A percentile compares a stretch with the other conserved stretches of the same genome.
These are phyloP conservation scores for Chaetorhynchus papuensis DNA, from an alignment of 2,113 vertebrate species.

Conservation along the genomic window DNA sequence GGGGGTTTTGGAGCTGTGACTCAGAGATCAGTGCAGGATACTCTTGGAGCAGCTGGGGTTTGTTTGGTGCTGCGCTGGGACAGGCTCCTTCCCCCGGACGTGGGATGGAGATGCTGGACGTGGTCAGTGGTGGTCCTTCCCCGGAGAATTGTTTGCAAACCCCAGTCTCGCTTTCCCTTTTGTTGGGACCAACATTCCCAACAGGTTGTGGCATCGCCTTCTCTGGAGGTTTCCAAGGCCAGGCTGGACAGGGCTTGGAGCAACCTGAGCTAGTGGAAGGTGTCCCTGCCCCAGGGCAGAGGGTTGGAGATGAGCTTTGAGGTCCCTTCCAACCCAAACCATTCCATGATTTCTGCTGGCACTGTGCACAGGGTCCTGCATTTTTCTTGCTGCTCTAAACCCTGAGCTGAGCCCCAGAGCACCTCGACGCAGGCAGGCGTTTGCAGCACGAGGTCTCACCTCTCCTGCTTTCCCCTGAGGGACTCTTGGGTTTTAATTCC, in stretches of 20 bases:
- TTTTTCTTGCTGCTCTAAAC: neutral
- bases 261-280: accelerated
- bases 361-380: neutral
- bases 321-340: neutral
- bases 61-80: neutral
- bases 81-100: accelerated
- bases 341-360: neutral
- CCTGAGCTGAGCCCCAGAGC: neutral
- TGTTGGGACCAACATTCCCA: neutral
- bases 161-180: neutral
- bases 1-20: neutral
- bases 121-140: neutral
- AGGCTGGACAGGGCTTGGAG: neutral
- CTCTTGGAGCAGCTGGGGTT: neutral
- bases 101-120: neutral
- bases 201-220: neutral
- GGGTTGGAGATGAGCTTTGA: neutral
- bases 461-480: neutral
- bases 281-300: neutral
- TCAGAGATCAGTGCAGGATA: neutral
- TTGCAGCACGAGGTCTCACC: neutral
- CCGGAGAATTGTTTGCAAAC: neutral
- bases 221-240: neutral
- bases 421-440: neutral
- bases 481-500: neutral